A percentile compares a stretch with the other conserved stretches of the same genome.
These are phyloP conservation scores for Semibalanus balanoides DNA, from an alignment of 1,140 invertebrate species.

Conservation along the genomic window DNA sequence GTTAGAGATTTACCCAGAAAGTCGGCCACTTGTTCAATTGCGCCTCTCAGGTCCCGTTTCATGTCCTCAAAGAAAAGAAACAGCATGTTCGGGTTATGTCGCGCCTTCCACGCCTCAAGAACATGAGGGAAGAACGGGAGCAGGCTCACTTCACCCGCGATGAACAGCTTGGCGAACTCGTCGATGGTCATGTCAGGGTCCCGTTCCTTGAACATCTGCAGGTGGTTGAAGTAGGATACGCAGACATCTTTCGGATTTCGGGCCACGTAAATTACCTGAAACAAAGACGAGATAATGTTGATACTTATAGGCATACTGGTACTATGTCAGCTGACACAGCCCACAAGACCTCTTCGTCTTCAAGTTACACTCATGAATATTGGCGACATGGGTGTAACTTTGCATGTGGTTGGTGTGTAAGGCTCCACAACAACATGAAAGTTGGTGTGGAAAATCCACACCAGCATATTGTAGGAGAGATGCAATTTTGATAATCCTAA, in stretches of 20 bases:
- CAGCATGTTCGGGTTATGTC: constrained; percentile 16
- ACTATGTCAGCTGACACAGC: no score
- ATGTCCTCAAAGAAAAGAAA: constrained; percentile 18
- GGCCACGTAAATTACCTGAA: constrained; percentile 51
- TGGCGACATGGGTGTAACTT: no score
- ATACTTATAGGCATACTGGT: no score
- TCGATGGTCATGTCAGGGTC: constrained; percentile 55
- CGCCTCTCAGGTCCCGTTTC: not conserved
- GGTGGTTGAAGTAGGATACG: constrained; percentile 68
- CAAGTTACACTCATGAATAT: no score
- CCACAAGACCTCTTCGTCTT: no score
- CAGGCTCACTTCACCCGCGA: not conserved
- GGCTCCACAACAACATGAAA: no score
- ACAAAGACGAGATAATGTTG: no score
- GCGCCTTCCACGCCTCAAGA: constrained; percentile 11
- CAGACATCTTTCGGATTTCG: constrained; percentile 73
- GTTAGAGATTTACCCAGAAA: not conserved
- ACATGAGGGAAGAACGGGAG: constrained; percentile 4
- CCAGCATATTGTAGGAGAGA: no score
- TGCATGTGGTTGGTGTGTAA: no score
- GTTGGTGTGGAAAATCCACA: no score
- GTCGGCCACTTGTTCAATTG: not conserved
- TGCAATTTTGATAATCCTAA: no score
- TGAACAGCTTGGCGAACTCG: constrained; percentile 18
- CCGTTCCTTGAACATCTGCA: constrained; percentile 42